phyloP scores from a whole-genome alignment of 2,113 vertebrate genomes.

The Phoxinus phoxinus region DNA sequence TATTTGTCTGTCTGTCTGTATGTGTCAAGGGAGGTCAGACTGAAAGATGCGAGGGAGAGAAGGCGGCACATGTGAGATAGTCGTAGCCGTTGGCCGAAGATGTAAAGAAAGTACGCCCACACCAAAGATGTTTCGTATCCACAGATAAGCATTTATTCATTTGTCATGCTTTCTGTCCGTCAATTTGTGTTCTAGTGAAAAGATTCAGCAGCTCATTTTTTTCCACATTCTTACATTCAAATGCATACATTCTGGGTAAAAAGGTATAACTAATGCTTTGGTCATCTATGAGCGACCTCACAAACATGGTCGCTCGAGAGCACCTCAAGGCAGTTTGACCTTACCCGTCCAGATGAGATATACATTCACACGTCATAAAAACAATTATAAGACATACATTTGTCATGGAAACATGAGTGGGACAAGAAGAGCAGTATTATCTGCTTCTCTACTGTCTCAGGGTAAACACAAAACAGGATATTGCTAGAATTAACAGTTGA shows the following conservation, averaged over 20 bases:
- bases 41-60: slow-evolving; percentile 23
- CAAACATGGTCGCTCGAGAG: slow-evolving; percentile 68
- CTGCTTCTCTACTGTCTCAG: slow-evolving; percentile 2
- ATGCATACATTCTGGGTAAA: slow-evolving; percentile 45
- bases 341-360: slow-evolving; percentile 55
- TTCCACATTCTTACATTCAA: slow-evolving; percentile 30
- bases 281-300: slow-evolving; percentile 68
- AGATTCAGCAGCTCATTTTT: slow-evolving; percentile 54
- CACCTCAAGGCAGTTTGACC: slow-evolving; percentile 72
- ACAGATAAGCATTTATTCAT: slow-evolving; percentile 74
- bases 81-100: slow-evolving; percentile 36
- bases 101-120: slow-evolving; percentile 65
- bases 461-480: slow-evolving; percentile 24
- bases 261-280: slow-evolving; percentile 73
- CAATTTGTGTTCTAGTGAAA: slow-evolving; percentile 58
- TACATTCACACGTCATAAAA: slow-evolving; percentile 31
- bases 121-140: slow-evolving; percentile 64
- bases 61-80: slow-evolving; percentile 33
- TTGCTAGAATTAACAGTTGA: slow-evolving; percentile 33
- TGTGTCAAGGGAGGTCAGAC: slow-evolving; percentile 34
- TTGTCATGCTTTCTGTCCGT: slow-evolving; percentile 47
- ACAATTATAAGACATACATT: slow-evolving; percentile 10
- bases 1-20: slow-evolving; percentile 29
- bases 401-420: slow-evolving; percentile 4
- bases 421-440: background rate